Base-by-base conservation (phyloP, 37 sponge, comb jelly and placozoan species). In the Halichondria panicea region DNA sequence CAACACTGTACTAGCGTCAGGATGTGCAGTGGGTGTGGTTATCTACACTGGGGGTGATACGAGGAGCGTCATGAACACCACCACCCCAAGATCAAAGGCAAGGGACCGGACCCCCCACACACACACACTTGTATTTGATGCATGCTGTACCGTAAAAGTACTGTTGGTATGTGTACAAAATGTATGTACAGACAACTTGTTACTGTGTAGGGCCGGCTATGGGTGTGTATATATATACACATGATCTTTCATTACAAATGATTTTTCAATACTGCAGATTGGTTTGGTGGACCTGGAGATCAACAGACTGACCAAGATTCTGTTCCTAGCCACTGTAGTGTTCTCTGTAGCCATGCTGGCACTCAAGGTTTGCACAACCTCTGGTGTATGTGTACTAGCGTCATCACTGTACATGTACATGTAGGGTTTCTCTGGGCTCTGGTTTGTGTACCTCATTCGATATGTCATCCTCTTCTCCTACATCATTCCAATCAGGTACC, bases 401-500 rank as follows among this genome's bases (percentile, higher is more conserved):
- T 59, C 60, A 59, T 48, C 50, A 48, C 13, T 40, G 43, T 68
- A 22, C 42, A 2, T 45, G 43, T 0, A 4, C 31, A 18, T 65
- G 34, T 48, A 92, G 93, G 89, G 93, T 0, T 88, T 88, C 67
- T 52, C 78, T 32, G 80, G 71, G 4, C 48, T 48, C 0, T 96
- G 96, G 96, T 89, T 88, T 54, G 58, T 83, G n/a, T 89, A 80
- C 70, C 75, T 96, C 41, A 72, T 93, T 45, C 68, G 97, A 1
- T 96, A 80, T 45, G 52, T 96, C 55, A 86, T 96, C 28, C 92
- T 96, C 46, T 96, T 96, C 74, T 96, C 97, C 13, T 92, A 83
- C 79, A 93, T 96, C 79, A 96, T 96, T 36, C 97, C 97, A 18
- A 92, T 96, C 81, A 96, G 94, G 97, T 93, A 67, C 0, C 69